Evolutionary conservation across 2,888 invertebrate species (phyloP), one percentile per base, ranked within the genome.

Genomic region (Tromatobia lineatoria): DNA sequence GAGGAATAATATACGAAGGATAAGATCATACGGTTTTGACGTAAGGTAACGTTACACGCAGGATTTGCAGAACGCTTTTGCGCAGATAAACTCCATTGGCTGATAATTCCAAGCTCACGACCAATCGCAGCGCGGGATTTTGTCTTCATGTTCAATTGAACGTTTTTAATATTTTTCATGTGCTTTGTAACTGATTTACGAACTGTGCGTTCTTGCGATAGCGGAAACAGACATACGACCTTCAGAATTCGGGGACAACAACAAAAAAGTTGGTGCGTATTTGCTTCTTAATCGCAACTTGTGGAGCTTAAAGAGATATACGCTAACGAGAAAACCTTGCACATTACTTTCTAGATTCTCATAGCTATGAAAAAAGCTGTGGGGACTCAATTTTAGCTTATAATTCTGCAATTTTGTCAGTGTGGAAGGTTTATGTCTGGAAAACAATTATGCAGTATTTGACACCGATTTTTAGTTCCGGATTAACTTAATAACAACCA

Each of bases 71-170:
- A n/a, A 13, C 61, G 29, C 29, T 61, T 47, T 61, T 61, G 45
- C 34, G 59, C 61, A 59, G 45, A 52, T 23, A 34, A 3, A 73
- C 45, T 25, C 59, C 25, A 73, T 47, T 61, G 20, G 64, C 38
- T 20, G 61, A 61, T 34, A 2, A 57, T 38, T 38, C 0, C 3
- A 1, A 18, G 10, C 3, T 4, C 7, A 18, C 64, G 20, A 11
- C 64, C 64, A 64, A 20, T 64, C 38, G 38, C 8, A 38, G 64
- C 15, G 38, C 64, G 64, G 42, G 64, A 18, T 10, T 8, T 57
- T 13, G 23, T 23, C 13, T 34, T 18, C 59, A 59, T 59, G 7
- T 50, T 52, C 69, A 2, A 15, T 69, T 34, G 50, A 52, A 34
- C n/a, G 50, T n/a, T 25, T 25, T 70, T 34, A 15, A 45, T 15